These are phyloP conservation scores for Platysternon megacephalum DNA, from an alignment of 2,113 vertebrate species.

Conservation along the genomic window DNA sequence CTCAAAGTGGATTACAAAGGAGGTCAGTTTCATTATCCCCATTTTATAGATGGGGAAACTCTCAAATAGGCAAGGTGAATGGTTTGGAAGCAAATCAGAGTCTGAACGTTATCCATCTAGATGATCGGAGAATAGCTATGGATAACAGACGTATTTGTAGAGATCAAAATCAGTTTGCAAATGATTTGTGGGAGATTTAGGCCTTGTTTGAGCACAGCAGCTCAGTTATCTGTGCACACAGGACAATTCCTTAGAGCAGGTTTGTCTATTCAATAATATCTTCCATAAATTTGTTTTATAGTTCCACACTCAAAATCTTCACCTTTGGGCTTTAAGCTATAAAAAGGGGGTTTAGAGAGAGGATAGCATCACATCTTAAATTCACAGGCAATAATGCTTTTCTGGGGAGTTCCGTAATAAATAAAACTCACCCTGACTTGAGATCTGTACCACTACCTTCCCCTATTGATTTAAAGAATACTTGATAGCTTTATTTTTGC, in stretches of 20 bases:
- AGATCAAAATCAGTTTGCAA: slow-evolving; percentile 37
- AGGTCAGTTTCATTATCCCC: background rate
- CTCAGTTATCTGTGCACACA: background rate
- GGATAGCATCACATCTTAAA: background rate
- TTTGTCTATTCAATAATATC: slow-evolving; percentile 12
- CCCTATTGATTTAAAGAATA: background rate
- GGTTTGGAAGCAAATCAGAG: background rate
- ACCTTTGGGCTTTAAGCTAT: background rate
- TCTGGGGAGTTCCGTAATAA: background rate
- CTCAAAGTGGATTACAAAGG: background rate
- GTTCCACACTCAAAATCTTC: slow-evolving; percentile 27
- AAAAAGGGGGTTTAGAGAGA: background rate
- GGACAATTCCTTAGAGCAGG: background rate
- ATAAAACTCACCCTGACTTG: background rate
- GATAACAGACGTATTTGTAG: slow-evolving; percentile 36
- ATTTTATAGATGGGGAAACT: background rate
- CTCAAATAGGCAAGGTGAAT: background rate
- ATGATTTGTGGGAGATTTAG: background rate
- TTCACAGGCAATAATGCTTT: background rate
- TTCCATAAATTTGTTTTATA: slow-evolving; percentile 38
- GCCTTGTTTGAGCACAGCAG: background rate
- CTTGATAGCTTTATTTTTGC: background rate
- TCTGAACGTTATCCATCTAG: background rate
- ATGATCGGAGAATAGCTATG: background rate
- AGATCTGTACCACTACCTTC: background rate